Base-by-base conservation (phyloP, 2,797 vertebrate genomes). In the Poecilia picta region DNA sequence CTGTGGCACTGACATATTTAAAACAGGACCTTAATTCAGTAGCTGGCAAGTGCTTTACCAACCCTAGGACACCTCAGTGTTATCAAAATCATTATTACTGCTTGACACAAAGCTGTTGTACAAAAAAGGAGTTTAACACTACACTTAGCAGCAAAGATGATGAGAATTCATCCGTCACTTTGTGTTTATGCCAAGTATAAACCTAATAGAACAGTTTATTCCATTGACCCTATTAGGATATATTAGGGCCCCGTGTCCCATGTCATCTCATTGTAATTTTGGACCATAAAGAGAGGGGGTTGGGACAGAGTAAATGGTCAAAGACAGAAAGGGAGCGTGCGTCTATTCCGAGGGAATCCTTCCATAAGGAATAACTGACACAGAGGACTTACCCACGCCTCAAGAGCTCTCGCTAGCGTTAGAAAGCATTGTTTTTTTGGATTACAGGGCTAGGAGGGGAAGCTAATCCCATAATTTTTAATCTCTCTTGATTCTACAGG, bases 341-440 rank as follows among this genome's bases (percentile, higher is more conserved):
- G 78, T 91, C 89, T 94, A 93, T 94, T 95, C 92, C 84, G 57
- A 93, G 93, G 93, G 93, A 95, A 95, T 90, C 89, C 84, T 89
- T 92, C 93, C 94, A 94, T 95, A 95, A 94, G 95, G 94, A 93
- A 88, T 93, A 95, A 95, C 95, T 87, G 94, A 93, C 92, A 80
- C 43, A 62, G 82, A 85, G 91, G 91, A 94, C 88, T 93, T 93
- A 92, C 89, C 93, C 91, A 90, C 90, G 93, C 93, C 90, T 89
- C 79, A 47, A 85, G 85, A 92, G 87, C 88, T 88, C 89, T 92
- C 82, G 70, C 87, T 81, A 15, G 89, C 79, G 87, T 94, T 94
- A 90, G 88, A 92, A 87, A 92, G 92, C 93, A 93, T 96, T 96
- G 94, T 95, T 96, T 93, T 91, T 93, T 89, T 89, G 94, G 94